Base-by-base conservation (phyloP, 2,113 vertebrate genomes). In the Corapipo altera region DNA sequence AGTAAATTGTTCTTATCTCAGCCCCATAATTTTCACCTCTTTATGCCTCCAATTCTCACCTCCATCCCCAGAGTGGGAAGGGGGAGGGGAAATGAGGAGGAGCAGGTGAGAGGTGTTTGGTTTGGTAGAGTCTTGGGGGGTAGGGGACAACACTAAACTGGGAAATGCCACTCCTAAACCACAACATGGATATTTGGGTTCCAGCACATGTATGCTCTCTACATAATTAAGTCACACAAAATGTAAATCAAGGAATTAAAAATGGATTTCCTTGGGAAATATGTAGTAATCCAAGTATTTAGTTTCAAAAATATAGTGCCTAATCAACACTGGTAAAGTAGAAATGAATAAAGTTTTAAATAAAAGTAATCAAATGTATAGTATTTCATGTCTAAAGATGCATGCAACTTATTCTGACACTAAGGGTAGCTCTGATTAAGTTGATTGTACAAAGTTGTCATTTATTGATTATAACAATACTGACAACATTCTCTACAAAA, bases 61-160 rank as follows among this genome's bases (percentile, higher is more conserved):
- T 48, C 20, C 39, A 22, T 61, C 23, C 19, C 7, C 46, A n/a
- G 11, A 75, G 11, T 3, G 8, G 26, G 46, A 54, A 69, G 20
- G 0, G 4, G 33, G 11, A 6, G 7, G 23, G 11, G 24, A 37
- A 27, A 2, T 39, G 35, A 10, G 15, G 24, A 37, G 58, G 8
- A 58, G 13, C 20, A 52, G 51, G 6, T 12, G 41, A 32, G 13
- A 2, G 1, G 7, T 12, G 19, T 52, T 10, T 44, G 12, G 1
- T 33, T 37, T 81, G 37, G 18, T 18, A 20, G 5, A 37, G 32
- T 9, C 3, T 1, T 3, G 0, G 5, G 15, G 22, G 10, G 11
- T 5, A 37, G 15, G 8, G 27, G 4, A 12, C 9, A 3, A 4
- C 21, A 8, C 11, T 28, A 44, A 20, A 33, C 6, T 37, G 20